Conservation (phyloP, 2,888 invertebrate species). For the Netelia virgata region DNA sequence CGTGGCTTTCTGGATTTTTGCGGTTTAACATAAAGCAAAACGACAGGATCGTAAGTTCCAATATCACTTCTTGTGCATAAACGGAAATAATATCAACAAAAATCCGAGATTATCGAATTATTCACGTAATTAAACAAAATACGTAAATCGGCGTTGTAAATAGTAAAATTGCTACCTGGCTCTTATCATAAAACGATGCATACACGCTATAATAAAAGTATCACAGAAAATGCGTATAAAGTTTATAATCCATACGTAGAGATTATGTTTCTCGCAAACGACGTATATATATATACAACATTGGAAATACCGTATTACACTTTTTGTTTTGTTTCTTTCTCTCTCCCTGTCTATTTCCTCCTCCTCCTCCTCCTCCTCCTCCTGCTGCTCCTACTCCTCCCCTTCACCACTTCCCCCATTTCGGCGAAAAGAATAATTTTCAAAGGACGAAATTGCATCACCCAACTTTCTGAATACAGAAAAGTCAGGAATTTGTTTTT, state of each 20-base stretch:
- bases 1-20: not conserved
- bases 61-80: slow-evolving; percentile 9
- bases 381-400: not conserved
- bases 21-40: not conserved
- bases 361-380: not conserved
- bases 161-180: slow-evolving; percentile 49
- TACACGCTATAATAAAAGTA: slow-evolving; percentile 74
- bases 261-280: slow-evolving; percentile 56
- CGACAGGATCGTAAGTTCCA: slow-evolving; percentile 8
- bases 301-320: slow-evolving; percentile 51
- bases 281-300: slow-evolving; percentile 60
- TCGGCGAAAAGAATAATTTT: slow-evolving; percentile 59
- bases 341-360: not conserved
- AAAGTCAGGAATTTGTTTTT: slow-evolving; percentile 35
- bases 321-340: not conserved
- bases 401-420: not conserved
- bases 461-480: slow-evolving; percentile 26
- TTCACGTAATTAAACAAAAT: slow-evolving; percentile 35
- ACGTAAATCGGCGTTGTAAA: slow-evolving; percentile 56
- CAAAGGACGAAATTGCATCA: slow-evolving; percentile 63
- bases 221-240: slow-evolving; percentile 76
- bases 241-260: slow-evolving; percentile 71
- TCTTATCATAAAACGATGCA: slow-evolving; percentile 69
- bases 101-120: slow-evolving; percentile 33
- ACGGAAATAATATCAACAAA: slow-evolving; percentile 12